Base-by-base conservation (phyloP, 2,113 vertebrate genomes). In the Saccopteryx leptura region DNA sequence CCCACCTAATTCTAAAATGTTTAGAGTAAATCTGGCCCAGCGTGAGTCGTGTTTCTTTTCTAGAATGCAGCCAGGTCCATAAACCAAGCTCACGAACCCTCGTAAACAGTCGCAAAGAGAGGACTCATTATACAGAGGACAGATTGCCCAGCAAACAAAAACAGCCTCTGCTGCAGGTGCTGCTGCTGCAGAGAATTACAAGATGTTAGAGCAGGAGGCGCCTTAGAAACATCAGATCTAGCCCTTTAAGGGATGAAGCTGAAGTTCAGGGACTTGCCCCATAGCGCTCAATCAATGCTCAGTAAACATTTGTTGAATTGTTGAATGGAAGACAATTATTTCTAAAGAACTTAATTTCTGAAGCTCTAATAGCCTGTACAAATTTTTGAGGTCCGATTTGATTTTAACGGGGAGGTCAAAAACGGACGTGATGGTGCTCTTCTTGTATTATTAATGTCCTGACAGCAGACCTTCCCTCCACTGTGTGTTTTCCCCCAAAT, bases 251-350 rank as follows among this genome's bases (percentile, higher is more conserved):
- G 54, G 28, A 50, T 60, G 9, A 68, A 86, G 66, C 31, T 66
- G n/a, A 83, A 80, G 9, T 82, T 75, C 78, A 85, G 48, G 63
- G 50, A 61, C 26, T 92, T 68, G 56, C 54, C 75, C 91, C 39
- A 10, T 82, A 26, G 58, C 76, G 60, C 61, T 50, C 81, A 26
- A 13, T 71, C 17, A 66, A 7, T 88, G 28, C 78, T 91, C 26
- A 56, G 78, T 79, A 87, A 94, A 66, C 86, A 91, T 88, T 75
- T 94, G 63, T 88, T 92, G 31, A 80, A 94, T 78, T 82, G 24
- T 91, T 82, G 61, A 92, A 79, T 69, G 14, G 60, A 88, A 95
- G 54, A 61, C 9, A 83, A 0, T 90, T 88, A 78, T 96, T 97
- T 95, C 68, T 66, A 65, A 93, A 75, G 60, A 96, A 68, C 31